phyloP scores from a whole-genome alignment of 2,888 invertebrate genomes.

The Agonopterix subpropinquella region DNA sequence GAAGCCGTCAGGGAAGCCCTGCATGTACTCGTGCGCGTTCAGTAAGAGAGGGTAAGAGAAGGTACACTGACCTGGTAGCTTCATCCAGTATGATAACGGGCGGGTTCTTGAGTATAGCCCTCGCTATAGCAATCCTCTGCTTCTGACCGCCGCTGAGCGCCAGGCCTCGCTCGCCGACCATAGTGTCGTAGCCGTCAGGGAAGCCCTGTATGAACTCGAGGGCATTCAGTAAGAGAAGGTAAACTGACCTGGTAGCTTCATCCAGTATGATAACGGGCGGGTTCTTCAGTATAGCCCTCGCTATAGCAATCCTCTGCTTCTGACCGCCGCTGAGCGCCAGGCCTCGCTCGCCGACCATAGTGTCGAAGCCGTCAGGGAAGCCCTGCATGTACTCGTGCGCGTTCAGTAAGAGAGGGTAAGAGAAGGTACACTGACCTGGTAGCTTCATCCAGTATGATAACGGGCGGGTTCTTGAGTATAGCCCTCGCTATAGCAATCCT shows the following conservation, averaged over 20 bases:
- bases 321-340: no score
- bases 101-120: no score
- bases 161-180: constrained; percentile 92
- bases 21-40: constrained; percentile 95
- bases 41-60: no score
- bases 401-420: constrained; percentile 56
- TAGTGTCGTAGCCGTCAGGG: constrained; percentile 88
- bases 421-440: constrained; percentile 80
- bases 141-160: no score
- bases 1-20: constrained; percentile 87
- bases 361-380: constrained; percentile 91
- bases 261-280: no score
- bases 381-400: constrained; percentile 91
- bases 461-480: constrained; percentile 90
- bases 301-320: no score
- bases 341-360: constrained; percentile 92
- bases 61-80: no score
- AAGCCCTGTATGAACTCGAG: constrained; percentile 91
- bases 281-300: no score
- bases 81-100: no score
- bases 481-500: constrained; percentile 96
- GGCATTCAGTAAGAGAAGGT: constrained; percentile 79
- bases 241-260: no score
- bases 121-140: no score
- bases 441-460: constrained; percentile 95